Percentiles rank a stretch among this genome's conserved stretches.
Conservation (phyloP, 2,888 invertebrate genomes). For the Phengaris arion region DNA sequence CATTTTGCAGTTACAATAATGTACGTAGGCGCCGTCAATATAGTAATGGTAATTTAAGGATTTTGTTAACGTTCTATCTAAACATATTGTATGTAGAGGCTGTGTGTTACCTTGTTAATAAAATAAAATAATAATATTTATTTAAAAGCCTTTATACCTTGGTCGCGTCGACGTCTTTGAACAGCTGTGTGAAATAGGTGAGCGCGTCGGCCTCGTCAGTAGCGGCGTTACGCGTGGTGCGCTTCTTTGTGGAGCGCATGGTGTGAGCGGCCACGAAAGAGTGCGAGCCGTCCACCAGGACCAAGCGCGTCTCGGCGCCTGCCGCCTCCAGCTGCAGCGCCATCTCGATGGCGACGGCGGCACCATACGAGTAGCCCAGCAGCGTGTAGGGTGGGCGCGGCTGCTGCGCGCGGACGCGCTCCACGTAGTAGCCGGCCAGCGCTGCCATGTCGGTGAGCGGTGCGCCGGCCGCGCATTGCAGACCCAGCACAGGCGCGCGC, state of each 20-base stretch:
- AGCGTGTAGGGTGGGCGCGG: slow-evolving; percentile 91
- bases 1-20: no score
- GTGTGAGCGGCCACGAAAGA: slow-evolving; percentile 89
- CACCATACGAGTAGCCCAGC: slow-evolving; percentile 97
- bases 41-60: no score
- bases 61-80: no score
- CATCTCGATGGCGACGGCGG: slow-evolving; percentile 97
- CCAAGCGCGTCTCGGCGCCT: slow-evolving; percentile 80
- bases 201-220: slow-evolving; percentile 86
- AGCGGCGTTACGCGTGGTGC: slow-evolving; percentile 71
- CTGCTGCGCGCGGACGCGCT: slow-evolving; percentile 87
- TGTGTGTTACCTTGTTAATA: no score
- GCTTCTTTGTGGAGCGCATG: slow-evolving; percentile 81
- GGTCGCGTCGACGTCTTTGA: slow-evolving; percentile 86
- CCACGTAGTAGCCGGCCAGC: slow-evolving; percentile 86
- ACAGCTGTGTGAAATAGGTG: slow-evolving; percentile 89
- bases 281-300: slow-evolving; percentile 95
- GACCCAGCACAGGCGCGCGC: slow-evolving; percentile 89
- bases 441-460: slow-evolving; percentile 85
- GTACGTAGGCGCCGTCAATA: no score
- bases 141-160: slow-evolving; percentile 48
- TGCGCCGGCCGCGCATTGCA: slow-evolving; percentile 90
- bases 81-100: no score
- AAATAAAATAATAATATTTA: no score
- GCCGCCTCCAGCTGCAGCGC: slow-evolving; percentile 87